Percentiles rank a stretch among this genome's conserved stretches.
Evolutionary conservation across 2,888 invertebrate species (phyloP).

Genomic region (Agonopterix heracliana): DNA sequence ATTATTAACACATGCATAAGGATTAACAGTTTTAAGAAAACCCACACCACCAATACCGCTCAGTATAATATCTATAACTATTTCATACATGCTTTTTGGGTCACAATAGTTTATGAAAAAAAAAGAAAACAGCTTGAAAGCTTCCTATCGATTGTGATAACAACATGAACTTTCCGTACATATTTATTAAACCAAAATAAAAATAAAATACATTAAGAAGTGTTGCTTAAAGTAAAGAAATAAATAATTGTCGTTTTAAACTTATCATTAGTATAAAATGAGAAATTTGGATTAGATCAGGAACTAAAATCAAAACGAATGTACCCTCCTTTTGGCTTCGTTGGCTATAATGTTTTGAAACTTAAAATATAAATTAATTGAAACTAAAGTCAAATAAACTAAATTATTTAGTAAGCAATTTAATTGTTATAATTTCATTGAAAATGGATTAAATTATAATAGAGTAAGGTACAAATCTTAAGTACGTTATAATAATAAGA

Average conservation of each 20-base stretch:
- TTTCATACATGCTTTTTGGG: conserved; percentile 65
- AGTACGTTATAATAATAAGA: not conserved
- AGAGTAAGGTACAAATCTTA: not conserved
- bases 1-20: no score
- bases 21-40: no score
- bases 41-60: no score
- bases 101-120: conserved; percentile 9
- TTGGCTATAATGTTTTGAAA: no score
- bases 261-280: no score
- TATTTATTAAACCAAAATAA: conserved; percentile 49
- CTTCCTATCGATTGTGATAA: conserved; percentile 69
- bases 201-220: conserved; percentile 32
- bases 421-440: no score
- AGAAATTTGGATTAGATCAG: conserved; percentile 4
- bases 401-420: no score
- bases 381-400: no score
- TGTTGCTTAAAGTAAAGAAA: conserved; percentile 27
- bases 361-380: no score
- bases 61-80: conserved; percentile 15
- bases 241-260: conserved; percentile 17
- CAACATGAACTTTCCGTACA: conserved; percentile 27
- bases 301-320: not conserved
- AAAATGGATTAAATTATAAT: no score
- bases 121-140: conserved; percentile 57
- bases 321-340: not conserved